A percentile compares a stretch with the other conserved stretches of the same genome.
Conservation (phyloP, 2,888 invertebrate genomes). For the Graphium colonna region DNA sequence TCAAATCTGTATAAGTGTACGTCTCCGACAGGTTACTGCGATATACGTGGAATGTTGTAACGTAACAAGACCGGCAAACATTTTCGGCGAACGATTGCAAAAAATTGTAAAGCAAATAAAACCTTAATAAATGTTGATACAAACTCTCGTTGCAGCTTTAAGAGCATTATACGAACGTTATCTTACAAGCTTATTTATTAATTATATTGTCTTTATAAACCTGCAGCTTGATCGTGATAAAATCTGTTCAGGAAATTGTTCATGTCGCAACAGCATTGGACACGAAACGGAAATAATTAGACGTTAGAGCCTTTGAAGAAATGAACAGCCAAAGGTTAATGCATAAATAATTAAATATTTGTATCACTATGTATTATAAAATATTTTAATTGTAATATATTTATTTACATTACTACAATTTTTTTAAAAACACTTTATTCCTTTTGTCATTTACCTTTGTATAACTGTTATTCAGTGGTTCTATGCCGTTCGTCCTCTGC, state of each 20-base stretch:
- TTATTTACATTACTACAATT: too few species aligned
- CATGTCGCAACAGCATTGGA: constrained; percentile 3
- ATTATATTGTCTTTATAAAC: neutral
- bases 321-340: neutral
- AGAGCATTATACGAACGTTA: neutral
- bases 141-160: constrained; percentile 1
- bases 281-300: constrained; percentile 2
- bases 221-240: neutral
- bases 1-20: constrained; percentile 47
- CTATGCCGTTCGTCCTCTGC: constrained; percentile 33
- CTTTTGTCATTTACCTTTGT: constrained; percentile 31
- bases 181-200: neutral
- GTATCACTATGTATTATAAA: neutral
- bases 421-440: neutral
- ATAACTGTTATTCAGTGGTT: constrained; percentile 23
- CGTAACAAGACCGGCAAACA: constrained; percentile 39
- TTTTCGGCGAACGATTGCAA: constrained; percentile 28
- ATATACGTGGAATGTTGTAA: constrained; percentile 48
- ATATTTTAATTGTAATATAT: too few species aligned
- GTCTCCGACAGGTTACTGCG: constrained; percentile 54
- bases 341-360: constrained; percentile 15
- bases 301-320: neutral
- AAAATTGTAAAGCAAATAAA: constrained; percentile 38
- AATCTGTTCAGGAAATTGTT: constrained; percentile 4
- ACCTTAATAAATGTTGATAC: constrained; percentile 22